Percentiles rank a stretch among this genome's conserved stretches.
Evolutionary conservation across 35 echinoderm and acorn worm genomes (phyloP).

Genomic region (Heliocidaris erythrogramma): DNA sequence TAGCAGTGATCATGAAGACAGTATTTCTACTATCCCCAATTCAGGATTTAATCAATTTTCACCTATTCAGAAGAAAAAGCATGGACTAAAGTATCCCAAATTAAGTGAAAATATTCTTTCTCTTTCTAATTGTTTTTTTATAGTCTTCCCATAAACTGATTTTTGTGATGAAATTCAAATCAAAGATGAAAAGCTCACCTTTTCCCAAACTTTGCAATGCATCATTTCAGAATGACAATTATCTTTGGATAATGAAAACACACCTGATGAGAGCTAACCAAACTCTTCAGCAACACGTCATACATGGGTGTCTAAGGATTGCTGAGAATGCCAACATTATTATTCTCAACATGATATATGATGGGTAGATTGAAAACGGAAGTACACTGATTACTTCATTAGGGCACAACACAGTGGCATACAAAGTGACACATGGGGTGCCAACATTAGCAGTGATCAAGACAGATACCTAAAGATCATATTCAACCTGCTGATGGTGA

Average conservation of each 20-base stretch:
- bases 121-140: too few species aligned
- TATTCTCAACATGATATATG: neutral
- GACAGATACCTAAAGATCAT: too few species aligned
- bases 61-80: too few species aligned
- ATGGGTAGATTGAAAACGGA: neutral
- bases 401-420: neutral
- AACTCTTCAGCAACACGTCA: neutral
- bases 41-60: too few species aligned
- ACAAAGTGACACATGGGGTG: neutral
- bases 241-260: slow-evolving; percentile 11
- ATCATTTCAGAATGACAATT: neutral
- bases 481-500: too few species aligned
- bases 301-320: neutral
- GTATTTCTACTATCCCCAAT: too few species aligned
- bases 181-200: neutral
- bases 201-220: neutral
- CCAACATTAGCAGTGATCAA: neutral
- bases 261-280: neutral
- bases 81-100: too few species aligned
- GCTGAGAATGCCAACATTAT: neutral
- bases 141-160: neutral
- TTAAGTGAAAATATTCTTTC: too few species aligned
- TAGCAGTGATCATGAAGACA: neutral
- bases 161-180: neutral
- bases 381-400: neutral